Percentiles rank a stretch among this genome's conserved stretches.
These are phyloP conservation scores for Terebella lapidaria DNA, from an alignment of 2,888 invertebrate genomes.

Conservation along the genomic window DNA sequence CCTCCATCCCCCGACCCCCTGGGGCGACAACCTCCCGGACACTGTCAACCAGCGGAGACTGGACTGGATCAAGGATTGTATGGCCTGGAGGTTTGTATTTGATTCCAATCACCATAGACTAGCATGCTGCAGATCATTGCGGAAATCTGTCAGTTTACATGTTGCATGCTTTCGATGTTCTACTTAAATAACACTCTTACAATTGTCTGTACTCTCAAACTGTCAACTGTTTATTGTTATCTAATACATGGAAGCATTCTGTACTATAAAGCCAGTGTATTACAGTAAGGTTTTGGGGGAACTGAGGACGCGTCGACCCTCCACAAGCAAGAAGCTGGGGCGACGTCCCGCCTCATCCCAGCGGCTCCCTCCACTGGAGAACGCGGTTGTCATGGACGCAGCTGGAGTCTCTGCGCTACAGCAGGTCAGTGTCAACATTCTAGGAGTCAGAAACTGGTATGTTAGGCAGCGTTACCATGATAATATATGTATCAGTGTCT, in stretches of 20 bases:
- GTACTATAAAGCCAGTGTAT: neutral
- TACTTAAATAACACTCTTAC: no score
- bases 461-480: no score
- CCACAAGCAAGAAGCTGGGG: conserved; percentile 25
- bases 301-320: conserved; percentile 3
- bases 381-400: conserved; percentile 31
- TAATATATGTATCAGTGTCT: no score
- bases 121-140: no score
- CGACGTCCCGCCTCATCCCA: conserved; percentile 42
- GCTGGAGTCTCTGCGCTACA: conserved; percentile 34
- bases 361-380: conserved; percentile 33
- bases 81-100: conserved; percentile 42
- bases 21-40: conserved; percentile 25
- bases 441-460: no score
- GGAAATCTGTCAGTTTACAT: no score
- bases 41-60: conserved; percentile 31
- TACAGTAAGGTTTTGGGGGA: conserved; percentile 32
- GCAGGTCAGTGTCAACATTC: no score
- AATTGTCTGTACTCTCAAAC: neutral
- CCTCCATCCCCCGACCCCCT: conserved; percentile 11
- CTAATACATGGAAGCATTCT: neutral
- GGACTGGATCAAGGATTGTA: conserved; percentile 40
- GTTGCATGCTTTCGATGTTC: no score
- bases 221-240: neutral
- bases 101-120: no score